Evolutionary conservation across 1,140 invertebrate species (phyloP).

Genomic region (Penaeus vannamei): DNA sequence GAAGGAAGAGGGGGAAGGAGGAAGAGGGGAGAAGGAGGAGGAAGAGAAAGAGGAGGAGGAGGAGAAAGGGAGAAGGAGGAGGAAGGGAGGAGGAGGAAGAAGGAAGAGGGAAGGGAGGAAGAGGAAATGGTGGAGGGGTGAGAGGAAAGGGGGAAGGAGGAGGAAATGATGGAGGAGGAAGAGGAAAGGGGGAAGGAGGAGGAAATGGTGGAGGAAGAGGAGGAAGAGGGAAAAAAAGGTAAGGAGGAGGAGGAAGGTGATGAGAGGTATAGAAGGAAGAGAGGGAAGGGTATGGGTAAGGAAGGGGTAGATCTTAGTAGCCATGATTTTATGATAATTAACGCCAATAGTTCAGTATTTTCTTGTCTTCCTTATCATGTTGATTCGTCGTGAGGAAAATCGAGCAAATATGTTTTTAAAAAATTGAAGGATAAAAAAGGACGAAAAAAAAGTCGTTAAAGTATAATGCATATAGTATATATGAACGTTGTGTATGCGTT

Average conservation of each 20-base stretch:
- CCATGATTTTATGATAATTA: too few species aligned
- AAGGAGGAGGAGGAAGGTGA: neutral
- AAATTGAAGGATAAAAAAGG: too few species aligned
- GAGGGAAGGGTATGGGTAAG: neutral
- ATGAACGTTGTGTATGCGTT: too few species aligned
- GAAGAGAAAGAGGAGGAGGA: too few species aligned
- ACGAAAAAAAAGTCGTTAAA: too few species aligned
- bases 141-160: neutral
- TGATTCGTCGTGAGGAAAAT: neutral
- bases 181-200: too few species aligned
- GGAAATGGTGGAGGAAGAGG: neutral
- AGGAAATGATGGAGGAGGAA: neutral
- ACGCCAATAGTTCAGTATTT: too few species aligned
- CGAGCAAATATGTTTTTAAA: too few species aligned
- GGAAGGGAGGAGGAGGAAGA: neutral
- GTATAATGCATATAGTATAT: too few species aligned
- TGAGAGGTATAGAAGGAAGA: neutral
- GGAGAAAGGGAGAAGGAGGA: too few species aligned
- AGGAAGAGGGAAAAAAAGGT: neutral
- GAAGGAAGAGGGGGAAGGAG: neutral
- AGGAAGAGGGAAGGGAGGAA: neutral
- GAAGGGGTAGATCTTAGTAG: neutral
- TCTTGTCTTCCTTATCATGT: neutral
- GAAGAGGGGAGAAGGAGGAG: neutral
- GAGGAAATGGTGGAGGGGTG: neutral